Conservation (phyloP, 2,888 invertebrate species). For the Allophyes oxyacanthae region DNA sequence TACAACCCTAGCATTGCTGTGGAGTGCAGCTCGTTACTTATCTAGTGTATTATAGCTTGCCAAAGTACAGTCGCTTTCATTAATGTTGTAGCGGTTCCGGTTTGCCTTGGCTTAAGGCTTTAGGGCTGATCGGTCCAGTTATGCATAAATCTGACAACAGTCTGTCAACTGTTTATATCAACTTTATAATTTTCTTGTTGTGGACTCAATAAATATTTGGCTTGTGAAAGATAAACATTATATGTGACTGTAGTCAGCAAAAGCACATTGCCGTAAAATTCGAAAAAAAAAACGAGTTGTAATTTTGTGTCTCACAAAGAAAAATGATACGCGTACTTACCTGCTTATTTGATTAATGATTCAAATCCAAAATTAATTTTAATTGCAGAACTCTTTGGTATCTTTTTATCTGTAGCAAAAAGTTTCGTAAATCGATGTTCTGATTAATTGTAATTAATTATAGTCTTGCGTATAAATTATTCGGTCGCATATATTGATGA, state of each 20-base stretch:
- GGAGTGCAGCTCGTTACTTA: constrained; percentile 25
- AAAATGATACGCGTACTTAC: constrained; percentile 14
- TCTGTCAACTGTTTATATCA: no score
- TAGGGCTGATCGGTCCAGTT: no score
- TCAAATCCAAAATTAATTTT: constrained; percentile 32
- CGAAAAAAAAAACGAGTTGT: no score
- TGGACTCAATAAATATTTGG: no score
- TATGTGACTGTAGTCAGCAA: no score
- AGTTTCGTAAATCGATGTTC: constrained; percentile 36
- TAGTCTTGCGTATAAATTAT: constrained; percentile 23
- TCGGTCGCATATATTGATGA: background rate
- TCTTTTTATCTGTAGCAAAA: constrained; percentile 29
- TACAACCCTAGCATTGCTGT: constrained; percentile 45
- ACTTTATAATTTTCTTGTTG: no score
- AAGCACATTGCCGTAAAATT: no score
- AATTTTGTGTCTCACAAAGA: background rate
- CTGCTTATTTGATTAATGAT: constrained; percentile 42
- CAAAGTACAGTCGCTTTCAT: constrained; percentile 38
- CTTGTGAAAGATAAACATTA: no score
- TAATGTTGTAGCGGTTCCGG: constrained; percentile 36
- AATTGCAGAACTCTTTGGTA: constrained; percentile 27
- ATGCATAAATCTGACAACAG: no score
- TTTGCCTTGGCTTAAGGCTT: constrained; percentile 20
- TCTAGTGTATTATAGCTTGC: constrained; percentile 21
- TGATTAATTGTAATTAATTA: constrained; percentile 41